phyloP scores from a whole-genome alignment of 30 jellyfish, hydroid and myxozoan genomes.

The Rhopilema esculentum region DNA sequence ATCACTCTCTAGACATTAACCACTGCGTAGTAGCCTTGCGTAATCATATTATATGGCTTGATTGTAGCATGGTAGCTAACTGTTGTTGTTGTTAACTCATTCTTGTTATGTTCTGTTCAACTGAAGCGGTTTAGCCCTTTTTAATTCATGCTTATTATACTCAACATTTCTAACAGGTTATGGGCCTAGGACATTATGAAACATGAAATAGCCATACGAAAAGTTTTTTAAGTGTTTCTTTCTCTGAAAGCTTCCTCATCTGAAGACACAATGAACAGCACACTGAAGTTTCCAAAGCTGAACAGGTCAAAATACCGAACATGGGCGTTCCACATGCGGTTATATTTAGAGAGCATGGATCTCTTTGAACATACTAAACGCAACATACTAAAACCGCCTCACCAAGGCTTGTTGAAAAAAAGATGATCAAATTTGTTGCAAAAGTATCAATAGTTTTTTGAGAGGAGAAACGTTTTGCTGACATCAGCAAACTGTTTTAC shows the following conservation, averaged over 20 bases:
- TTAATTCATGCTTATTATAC: not conserved
- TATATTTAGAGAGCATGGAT: conserved; percentile 19
- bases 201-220: too few species aligned
- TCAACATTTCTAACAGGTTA: not conserved
- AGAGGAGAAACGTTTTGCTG: too few species aligned
- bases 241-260: too few species aligned
- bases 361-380: conserved; percentile 16
- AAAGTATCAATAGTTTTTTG: too few species aligned
- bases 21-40: not conserved
- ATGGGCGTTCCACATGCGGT: conserved; percentile 34
- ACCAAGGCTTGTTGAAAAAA: too few species aligned
- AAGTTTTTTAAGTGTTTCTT: too few species aligned
- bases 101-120: not conserved
- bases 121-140: not conserved
- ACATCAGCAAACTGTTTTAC: too few species aligned
- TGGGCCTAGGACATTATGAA: too few species aligned
- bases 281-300: conserved; percentile 20
- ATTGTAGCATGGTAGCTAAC: not conserved
- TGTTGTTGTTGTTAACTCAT: not conserved
- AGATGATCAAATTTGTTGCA: too few species aligned
- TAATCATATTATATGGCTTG: not conserved
- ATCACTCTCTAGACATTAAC: not conserved
- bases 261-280: too few species aligned
- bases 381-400: too few species aligned
- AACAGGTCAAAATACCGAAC: conserved; percentile 20